A percentile compares a stretch with the other conserved stretches of the same genome.
Conservation (phyloP, 1,140 invertebrate genomes). For the Dinothrombium tinctorium region DNA sequence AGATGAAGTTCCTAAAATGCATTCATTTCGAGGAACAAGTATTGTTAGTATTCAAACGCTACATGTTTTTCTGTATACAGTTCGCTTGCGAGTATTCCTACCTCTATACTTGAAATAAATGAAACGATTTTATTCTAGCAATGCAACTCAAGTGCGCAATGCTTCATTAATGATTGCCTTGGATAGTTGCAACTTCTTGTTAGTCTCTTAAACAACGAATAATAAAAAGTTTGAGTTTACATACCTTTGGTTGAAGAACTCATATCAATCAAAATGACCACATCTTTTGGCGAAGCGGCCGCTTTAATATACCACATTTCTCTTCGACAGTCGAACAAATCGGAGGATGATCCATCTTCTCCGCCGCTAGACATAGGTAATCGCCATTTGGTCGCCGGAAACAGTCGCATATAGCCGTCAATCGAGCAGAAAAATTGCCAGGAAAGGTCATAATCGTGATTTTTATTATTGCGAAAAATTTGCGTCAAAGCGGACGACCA, state of each 20-base stretch:
- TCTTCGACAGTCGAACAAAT: slow-evolving; percentile 61
- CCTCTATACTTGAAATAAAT: no score
- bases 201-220: no score
- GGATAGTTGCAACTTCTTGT: no score
- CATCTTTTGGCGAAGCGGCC: slow-evolving; percentile 86
- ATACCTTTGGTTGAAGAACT: slow-evolving; percentile 93
- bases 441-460: slow-evolving; percentile 56
- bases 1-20: no score
- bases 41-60: no score
- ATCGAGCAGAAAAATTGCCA: slow-evolving; percentile 93
- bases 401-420: slow-evolving; percentile 68
- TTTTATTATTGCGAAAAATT: slow-evolving; percentile 59
- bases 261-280: slow-evolving; percentile 81
- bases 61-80: no score
- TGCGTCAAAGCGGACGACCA: slow-evolving; percentile 67
- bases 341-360: slow-evolving; percentile 16
- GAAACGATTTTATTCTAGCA: no score
- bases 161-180: no score
- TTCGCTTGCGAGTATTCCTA: no score
- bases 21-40: no score
- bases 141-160: no score
- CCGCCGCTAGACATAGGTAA: background rate
- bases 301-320: slow-evolving; percentile 88
- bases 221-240: background rate
- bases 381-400: slow-evolving; percentile 32